Base-by-base conservation (phyloP, 2,113 vertebrate genomes). In the Heterotilapia buettikoferi region DNA sequence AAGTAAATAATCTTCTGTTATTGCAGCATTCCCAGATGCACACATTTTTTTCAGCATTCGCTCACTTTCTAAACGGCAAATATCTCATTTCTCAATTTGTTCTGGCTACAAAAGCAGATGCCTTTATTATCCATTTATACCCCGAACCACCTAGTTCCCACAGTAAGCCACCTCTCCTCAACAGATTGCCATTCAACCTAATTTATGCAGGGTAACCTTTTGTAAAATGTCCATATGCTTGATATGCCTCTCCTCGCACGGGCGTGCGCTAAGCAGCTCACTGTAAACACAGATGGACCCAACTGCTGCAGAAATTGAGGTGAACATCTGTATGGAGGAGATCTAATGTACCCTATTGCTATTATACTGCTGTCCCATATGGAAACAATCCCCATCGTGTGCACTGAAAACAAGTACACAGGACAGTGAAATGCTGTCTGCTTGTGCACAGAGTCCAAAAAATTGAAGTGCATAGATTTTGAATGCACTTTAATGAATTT, bases 121-220 rank as follows among this genome's bases (percentile, higher is more conserved):
- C 89, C 29, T 91, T 94, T 92, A 89, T 94, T 81, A 73, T 89
- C 86, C 78, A 71, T 78, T 84, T 59, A 84, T 73, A 57, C 85
- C 66, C 33, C 4, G 10, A 86, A 43, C 81, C 88, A 87, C 88
- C 90, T 82, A 47, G 76, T 18, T 52, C 86, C 92, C 26, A 21
- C 85, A 85, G 56, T 24, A 24, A 87, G 85, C 89, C 91, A 93
- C 89, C 86, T 89, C 90, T 89, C 85, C 81, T 86, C 86, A 90
- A 94, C 95, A 96, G 90, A 95, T 93, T 92, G 92, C 90, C 90
- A 93, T 93, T 91, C 90, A 92, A 76, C 82, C 91, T 92, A 92
- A 93, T 95, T 93, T 92, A 94, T 95, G 90, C 89, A 79, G 93
- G 90, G 89, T 94, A 96, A 95, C 95, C 93, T 96, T 95, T 95